phyloP scores from a whole-genome alignment of 1,140 invertebrate genomes.

The Sinella curviseta region DNA sequence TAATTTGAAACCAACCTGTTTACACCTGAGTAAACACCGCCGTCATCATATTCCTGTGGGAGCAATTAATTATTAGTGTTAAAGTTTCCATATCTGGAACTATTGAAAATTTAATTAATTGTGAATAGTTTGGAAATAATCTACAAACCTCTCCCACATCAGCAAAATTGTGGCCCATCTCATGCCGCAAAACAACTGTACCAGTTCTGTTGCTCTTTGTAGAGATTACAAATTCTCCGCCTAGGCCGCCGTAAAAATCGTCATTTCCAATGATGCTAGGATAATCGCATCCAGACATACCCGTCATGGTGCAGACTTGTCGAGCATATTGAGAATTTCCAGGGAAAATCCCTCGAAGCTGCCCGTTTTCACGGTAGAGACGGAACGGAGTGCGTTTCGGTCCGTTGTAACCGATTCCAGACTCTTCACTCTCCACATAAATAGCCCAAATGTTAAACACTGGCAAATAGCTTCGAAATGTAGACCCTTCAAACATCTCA shows the following conservation, averaged over 20 bases:
- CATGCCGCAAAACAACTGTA: conserved; percentile 41
- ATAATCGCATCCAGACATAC: conserved; percentile 40
- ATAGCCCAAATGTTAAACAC: conserved; percentile 48
- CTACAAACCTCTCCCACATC: conserved; percentile 32
- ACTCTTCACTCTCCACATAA: conserved; percentile 29
- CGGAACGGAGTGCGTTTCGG: conserved; percentile 3
- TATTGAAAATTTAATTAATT: no score
- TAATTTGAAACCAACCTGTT: no score
- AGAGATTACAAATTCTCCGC: conserved; percentile 48
- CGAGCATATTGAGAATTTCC: conserved; percentile 37
- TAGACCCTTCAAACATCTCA: conserved; percentile 44
- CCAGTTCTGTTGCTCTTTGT: conserved; percentile 40
- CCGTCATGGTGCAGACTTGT: conserved; percentile 34
- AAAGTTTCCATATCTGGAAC: background rate
- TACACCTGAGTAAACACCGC: background rate
- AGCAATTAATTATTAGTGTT: background rate
- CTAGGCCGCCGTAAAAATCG: conserved; percentile 44
- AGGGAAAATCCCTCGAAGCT: conserved; percentile 38
- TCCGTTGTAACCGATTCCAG: conserved; percentile 20
- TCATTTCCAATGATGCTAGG: conserved; percentile 40
- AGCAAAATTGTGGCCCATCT: conserved; percentile 44
- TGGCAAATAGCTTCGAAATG: conserved; percentile 41
- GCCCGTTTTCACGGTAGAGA: conserved; percentile 6
- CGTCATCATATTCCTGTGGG: conserved; percentile 29
- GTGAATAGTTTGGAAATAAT: background rate